Base-by-base conservation (phyloP, 2,113 vertebrate genomes). In the Dipodomys ordii region DNA sequence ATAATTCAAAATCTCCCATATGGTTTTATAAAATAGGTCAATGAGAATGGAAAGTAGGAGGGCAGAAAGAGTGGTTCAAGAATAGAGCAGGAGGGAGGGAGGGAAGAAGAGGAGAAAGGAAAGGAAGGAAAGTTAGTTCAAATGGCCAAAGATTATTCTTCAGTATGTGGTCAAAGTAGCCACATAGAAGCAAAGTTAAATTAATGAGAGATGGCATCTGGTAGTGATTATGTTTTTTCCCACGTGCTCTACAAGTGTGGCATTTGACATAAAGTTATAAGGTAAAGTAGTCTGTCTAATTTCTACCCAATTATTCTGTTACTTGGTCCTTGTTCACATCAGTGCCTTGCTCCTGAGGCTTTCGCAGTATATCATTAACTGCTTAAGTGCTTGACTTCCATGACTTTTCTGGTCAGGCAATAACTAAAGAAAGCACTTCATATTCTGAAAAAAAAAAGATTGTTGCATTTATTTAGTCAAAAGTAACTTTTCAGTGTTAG, bases 371-470 rank as follows among this genome's bases (percentile, higher is more conserved):
- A 83, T 69, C 53, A 72, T 35, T 83, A 64, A 64, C 10, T 32
- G 25, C 90, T 91, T 60, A 82, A 83, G 73, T 69, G 49, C 67
- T 87, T 93, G 67, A 87, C 60, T 88, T 87, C 68, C 82, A 64
- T 83, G 62, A 73, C 60, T 90, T 88, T 85, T 60, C 46, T 8
- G 13, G n/a, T 87, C 71, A 83, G 60, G 64, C 53, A 76, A 44
- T 35, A 77, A 9, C 77, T 92, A 80, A 80, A 93, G 83, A 74
- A 90, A 92, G 44, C 27, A 84, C n/a, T 65, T 62, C 12, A 3
- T 62, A 67, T 77, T 92, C 77, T 91, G n/a, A 87, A 39, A 53
- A 13, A 60, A 81, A 8, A 62, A 16, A 35, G 35, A 9, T 9
- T 2, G 3, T 72, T 73, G 3, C 85, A 60, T 91, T 92, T 80